Evolutionary conservation across 2,888 invertebrate genomes (phyloP).

Genomic region (Eulithis prunata): DNA sequence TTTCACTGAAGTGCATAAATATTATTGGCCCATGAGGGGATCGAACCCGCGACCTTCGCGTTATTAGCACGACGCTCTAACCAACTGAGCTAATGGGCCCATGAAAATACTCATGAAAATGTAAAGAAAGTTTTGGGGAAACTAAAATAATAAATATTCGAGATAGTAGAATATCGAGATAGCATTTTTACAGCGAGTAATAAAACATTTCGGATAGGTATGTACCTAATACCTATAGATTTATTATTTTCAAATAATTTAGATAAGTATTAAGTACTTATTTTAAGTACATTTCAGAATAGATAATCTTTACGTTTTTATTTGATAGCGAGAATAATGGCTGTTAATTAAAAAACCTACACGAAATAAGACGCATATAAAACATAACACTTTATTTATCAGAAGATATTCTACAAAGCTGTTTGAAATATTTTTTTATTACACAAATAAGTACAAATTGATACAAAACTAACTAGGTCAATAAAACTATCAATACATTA

Average conservation of each 20-base stretch:
- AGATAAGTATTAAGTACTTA: too few relatives aligned
- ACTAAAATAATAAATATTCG: not conserved
- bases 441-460: not conserved
- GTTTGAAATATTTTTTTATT: too few relatives aligned
- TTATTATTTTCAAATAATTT: too few relatives aligned
- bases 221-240: not conserved
- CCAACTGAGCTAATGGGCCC: conserved; percentile 55
- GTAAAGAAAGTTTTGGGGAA: not conserved
- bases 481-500: not conserved
- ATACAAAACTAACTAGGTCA: not conserved
- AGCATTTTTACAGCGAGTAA: not conserved
- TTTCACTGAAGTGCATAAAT: too few relatives aligned
- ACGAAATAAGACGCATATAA: not conserved
- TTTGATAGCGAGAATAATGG: too few relatives aligned
- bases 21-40: conserved; percentile 50
- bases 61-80: conserved; percentile 57
- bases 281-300: too few relatives aligned
- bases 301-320: too few relatives aligned
- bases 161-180: not conserved
- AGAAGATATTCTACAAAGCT: conserved; percentile 55
- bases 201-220: too few relatives aligned
- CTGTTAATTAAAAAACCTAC: not conserved
- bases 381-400: conserved; percentile 44
- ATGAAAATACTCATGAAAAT: conserved; percentile 9
- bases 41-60: conserved; percentile 52